These are phyloP conservation scores for Vidua chalybeata DNA, from an alignment of 2,113 vertebrate species.

Conservation along the genomic window DNA sequence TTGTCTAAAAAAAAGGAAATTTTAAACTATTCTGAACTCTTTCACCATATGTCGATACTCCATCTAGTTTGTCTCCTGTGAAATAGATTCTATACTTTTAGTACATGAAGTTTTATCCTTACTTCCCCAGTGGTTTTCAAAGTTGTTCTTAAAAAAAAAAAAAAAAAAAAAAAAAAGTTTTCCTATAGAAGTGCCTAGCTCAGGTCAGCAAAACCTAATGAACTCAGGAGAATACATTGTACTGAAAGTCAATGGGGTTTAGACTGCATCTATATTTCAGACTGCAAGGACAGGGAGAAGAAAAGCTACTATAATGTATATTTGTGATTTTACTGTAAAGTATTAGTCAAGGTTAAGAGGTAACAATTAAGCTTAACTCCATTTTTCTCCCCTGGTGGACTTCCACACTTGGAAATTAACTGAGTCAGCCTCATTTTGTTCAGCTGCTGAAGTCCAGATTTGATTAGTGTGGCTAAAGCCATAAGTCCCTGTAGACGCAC, in stretches of 20 bases:
- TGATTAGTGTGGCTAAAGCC: neutral
- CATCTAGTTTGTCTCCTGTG: neutral
- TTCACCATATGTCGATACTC: neutral
- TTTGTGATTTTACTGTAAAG: neutral
- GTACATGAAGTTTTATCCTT: neutral
- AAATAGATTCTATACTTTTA: neutral
- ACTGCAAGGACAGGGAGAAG: neutral
- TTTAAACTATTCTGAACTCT: neutral
- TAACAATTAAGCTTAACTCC: neutral
- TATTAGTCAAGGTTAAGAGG: conserved; percentile 15
- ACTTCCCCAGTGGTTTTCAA: neutral
- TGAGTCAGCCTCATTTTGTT: neutral
- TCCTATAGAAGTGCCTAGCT: neutral
- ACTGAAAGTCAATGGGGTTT: conserved; percentile 19
- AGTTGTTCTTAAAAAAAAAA: neutral
- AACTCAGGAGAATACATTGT: neutral
- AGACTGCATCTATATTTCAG: neutral
- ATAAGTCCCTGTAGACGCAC: neutral
- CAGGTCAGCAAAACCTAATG: neutral
- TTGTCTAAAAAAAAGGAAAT: neutral
- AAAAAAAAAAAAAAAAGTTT: neutral
- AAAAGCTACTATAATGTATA: neutral
- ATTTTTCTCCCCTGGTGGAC: neutral
- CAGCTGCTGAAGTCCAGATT: neutral
- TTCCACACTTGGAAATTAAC: neutral